Evolutionary conservation across 1,140 invertebrate genomes (phyloP).

Genomic region (Pachyrhynchus sulphureomaculatus): DNA sequence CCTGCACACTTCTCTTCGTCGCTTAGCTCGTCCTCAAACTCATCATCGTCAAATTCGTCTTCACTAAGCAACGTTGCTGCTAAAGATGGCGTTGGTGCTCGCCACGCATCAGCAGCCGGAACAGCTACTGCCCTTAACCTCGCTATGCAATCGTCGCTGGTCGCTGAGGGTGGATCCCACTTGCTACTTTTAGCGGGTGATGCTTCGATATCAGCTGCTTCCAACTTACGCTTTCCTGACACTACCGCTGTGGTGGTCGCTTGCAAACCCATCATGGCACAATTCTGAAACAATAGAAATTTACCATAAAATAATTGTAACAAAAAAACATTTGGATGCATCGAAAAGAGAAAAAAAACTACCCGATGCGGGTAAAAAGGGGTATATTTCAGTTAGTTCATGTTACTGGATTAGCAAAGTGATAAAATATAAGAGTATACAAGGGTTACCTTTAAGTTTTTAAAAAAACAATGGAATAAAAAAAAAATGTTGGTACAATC

Average conservation of each 20-base stretch:
- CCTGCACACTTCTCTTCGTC: slow-evolving; percentile 48
- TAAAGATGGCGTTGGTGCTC: slow-evolving; percentile 52
- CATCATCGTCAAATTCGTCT: slow-evolving; percentile 56
- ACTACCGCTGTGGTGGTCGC: slow-evolving; percentile 66
- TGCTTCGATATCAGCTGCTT: slow-evolving; percentile 31
- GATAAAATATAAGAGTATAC: too few relatives aligned
- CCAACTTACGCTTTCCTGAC: slow-evolving; percentile 64
- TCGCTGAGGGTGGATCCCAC: slow-evolving; percentile 48
- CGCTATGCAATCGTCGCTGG: slow-evolving; percentile 55
- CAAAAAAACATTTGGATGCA: background rate
- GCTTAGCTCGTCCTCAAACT: slow-evolving; percentile 58
- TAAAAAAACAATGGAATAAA: too few relatives aligned
- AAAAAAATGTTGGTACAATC: too few relatives aligned
- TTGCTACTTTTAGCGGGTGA: slow-evolving; percentile 54
- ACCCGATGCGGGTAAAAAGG: too few relatives aligned
- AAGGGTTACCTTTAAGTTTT: too few relatives aligned
- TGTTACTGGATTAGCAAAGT: too few relatives aligned
- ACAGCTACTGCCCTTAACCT: slow-evolving; percentile 57
- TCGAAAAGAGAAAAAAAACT: too few relatives aligned
- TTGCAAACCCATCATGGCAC: slow-evolving; percentile 77
- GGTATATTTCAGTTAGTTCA: too few relatives aligned
- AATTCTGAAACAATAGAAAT: slow-evolving; percentile 60
- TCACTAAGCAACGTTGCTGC: slow-evolving; percentile 55
- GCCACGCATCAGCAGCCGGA: slow-evolving; percentile 54
- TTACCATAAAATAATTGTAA: background rate